Evolutionary conservation across 2,113 vertebrate genomes (phyloP), one percentile per base, ranked within the genome.

Genomic region (Neomonachus schauinslandi): DNA sequence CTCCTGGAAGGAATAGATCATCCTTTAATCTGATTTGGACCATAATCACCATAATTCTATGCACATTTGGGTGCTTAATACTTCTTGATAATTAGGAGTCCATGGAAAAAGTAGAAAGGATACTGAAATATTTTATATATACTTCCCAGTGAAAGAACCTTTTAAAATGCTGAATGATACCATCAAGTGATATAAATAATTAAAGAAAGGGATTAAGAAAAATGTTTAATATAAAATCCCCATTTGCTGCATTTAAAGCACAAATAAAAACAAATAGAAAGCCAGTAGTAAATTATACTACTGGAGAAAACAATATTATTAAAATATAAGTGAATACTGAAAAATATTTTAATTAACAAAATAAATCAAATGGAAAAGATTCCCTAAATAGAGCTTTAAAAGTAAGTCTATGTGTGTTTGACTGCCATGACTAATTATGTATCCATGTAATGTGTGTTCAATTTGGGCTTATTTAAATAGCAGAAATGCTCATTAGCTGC

Each of bases 401-500:
- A 99, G 98, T 98, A 98, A 99, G 98, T 94, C 98, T 98, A 96
- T 98, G 98, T 99, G 99, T 98, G 98, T 98, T 98, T 99, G 98
- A 98, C 98, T 99, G 98, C 98, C 98, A 99, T 99, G 98, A 99
- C 99, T 99, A 98, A 99, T 99, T 99, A 99, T 98, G 98, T 98
- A 99, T 98, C 98, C 98, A 98, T 99, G 99, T 99, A 99, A 99
- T 99, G 98, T 99, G 98, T 98, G 98, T 98, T 99, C 99, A 98
- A 99, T 99, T 99, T 99, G 98, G 98, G 98, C 98, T 99, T 99
- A 99, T 99, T 99, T 99, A 99, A 99, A 99, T 99, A 99, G 98
- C 98, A 99, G 98, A 99, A 98, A 99, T 99, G 98, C 99, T 99
- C 99, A 99, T 99, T 99, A 99, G 98, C 99, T 98, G 98, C 98